Evolutionary conservation across 2,113 vertebrate genomes (phyloP), one percentile per base, ranked within the genome.

Genomic region (Lophochroa leadbeateri): DNA sequence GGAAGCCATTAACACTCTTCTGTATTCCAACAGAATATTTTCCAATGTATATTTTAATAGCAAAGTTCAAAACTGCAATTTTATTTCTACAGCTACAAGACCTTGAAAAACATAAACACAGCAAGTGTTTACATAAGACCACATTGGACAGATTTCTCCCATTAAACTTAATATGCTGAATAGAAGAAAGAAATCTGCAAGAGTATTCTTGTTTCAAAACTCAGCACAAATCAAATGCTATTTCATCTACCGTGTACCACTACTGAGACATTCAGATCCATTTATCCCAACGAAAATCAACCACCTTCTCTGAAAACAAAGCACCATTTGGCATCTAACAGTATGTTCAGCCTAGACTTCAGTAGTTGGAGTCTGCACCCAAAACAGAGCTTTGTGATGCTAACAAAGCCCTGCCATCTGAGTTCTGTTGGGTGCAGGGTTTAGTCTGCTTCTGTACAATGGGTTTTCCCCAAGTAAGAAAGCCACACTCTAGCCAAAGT

Each of bases 71-170:
- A 94, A 88, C n/a, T 53, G 41, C 47, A 10, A 35, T 90, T 95
- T 78, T 80, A 97, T 83, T 95, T 95, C 96, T 96, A 96, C 92
- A 92, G 91, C 64, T 95, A 85, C 90, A 84, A 82, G 82, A 96
- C 87, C 37, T 69, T 82, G 88, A 94, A 84, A 88, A 95, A 93
- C 64, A 91, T 76, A 91, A 95, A 82, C 39, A 82, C 31, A 81
- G 49, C 19, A 53, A 92, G 18, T 70, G 70, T 92, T 81, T 86
- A 74, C 13, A 6, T 35, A 95, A 97, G 90, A 93, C 70, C 61
- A 82, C 71, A 95, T 96, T 82, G 83, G 58, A 80, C 13, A 78
- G 86, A 90, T 46, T 95, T 92, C 88, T 92, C 58, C 78, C 44
- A 78, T 93, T 95, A 93, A 97, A 90, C n/a, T 63, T 67, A 93